These are phyloP conservation scores for Bemisia tabaci DNA, from an alignment of 1,140 invertebrate species.

Conservation along the genomic window DNA sequence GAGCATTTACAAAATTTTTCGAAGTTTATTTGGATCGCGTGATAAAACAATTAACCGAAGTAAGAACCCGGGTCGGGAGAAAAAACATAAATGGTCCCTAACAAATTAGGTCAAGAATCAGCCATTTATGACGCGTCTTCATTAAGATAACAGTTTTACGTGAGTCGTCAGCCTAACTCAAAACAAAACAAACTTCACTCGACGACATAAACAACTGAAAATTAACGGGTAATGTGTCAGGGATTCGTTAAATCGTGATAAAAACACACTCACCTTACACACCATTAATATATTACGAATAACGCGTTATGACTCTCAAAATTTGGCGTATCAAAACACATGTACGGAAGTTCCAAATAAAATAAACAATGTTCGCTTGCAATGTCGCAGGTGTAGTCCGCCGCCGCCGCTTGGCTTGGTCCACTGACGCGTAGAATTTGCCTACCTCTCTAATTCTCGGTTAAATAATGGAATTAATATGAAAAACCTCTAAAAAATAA, in stretches of 20 bases:
- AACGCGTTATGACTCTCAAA: neutral
- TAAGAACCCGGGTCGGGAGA: neutral
- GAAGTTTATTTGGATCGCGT: no score
- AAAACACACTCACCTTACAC: neutral
- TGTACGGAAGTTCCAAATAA: neutral
- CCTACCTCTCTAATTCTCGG: no score
- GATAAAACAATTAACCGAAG: no score
- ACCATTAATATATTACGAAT: neutral
- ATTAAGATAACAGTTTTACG: neutral
- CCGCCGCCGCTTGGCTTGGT: no score
- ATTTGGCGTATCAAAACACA: neutral
- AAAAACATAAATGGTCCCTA: neutral
- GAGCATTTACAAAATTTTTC: no score
- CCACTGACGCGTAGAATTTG: no score
- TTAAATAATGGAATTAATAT: no score
- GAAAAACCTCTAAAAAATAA: no score
- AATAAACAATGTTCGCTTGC: neutral
- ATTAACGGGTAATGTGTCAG: neutral
- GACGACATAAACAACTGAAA: neutral
- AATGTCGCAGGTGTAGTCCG: no score
- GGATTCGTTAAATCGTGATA: no score
- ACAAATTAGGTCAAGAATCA: neutral
- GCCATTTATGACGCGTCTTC: neutral
- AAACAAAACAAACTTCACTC: neutral
- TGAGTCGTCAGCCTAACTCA: neutral